Evolutionary conservation across 2,888 invertebrate species (phyloP).

Genomic region (Escarpia spicata): DNA sequence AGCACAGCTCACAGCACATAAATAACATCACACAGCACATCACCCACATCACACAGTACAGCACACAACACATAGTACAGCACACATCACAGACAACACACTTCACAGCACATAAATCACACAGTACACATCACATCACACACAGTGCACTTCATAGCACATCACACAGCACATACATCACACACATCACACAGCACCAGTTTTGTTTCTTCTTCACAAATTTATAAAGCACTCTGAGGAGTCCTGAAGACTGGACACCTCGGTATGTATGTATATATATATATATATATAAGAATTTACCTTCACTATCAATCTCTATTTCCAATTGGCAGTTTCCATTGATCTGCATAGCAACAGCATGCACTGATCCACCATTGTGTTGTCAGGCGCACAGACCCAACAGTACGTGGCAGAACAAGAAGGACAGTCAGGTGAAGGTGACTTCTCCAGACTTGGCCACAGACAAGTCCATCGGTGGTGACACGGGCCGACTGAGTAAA

Average conservation of each 20-base stretch:
- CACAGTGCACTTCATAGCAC: background rate
- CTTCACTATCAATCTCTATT: background rate
- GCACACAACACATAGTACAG: too few species aligned
- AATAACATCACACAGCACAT: too few species aligned
- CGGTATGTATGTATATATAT: too few species aligned
- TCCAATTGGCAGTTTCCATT: background rate
- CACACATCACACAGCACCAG: too few species aligned
- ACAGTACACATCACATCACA: too few species aligned
- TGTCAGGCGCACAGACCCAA: background rate
- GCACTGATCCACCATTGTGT: background rate
- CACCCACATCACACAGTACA: too few species aligned
- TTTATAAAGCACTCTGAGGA: too few species aligned
- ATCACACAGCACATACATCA: too few species aligned
- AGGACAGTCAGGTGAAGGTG: background rate
- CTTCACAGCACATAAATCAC: background rate
- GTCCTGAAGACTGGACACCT: too few species aligned
- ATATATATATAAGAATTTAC: too few species aligned
- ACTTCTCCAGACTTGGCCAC: background rate
- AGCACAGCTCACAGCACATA: too few species aligned
- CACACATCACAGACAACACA: background rate
- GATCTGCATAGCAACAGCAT: background rate
- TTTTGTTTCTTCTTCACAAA: too few species aligned
- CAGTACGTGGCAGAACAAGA: conserved; percentile 17
- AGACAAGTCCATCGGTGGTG: conserved; percentile 17
- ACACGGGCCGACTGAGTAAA: conserved; percentile 50